These are phyloP conservation scores for Gryllus bimaculatus DNA, from an alignment of 1,140 invertebrate species.

Conservation along the genomic window DNA sequence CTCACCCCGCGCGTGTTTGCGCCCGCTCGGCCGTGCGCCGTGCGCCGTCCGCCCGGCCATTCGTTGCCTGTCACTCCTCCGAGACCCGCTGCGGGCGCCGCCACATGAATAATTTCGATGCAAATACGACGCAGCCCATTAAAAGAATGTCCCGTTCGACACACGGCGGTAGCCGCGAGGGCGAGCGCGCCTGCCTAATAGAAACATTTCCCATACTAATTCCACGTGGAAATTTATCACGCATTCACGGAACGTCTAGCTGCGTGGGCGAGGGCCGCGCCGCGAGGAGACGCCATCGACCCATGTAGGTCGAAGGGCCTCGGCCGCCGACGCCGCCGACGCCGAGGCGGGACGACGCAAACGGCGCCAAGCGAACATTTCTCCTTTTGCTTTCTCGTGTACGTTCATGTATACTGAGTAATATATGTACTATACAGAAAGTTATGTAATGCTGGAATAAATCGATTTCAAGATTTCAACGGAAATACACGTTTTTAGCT, in stretches of 20 bases:
- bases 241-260: background rate
- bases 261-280: background rate
- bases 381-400: no score
- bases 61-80: background rate
- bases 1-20: background rate
- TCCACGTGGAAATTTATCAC: background rate
- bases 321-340: no score
- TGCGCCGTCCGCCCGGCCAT: background rate
- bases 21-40: background rate
- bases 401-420: no score
- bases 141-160: slow-evolving; percentile 3
- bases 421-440: no score
- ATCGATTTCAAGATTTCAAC: no score
- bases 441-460: no score
- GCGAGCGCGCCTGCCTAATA: background rate
- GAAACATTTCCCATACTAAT: slow-evolving; percentile 5
- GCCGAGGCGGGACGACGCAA: no score
- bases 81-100: background rate
- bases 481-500: no score
- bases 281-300: no score
- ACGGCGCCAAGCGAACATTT: no score
- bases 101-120: background rate
- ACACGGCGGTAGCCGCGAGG: background rate
- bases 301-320: no score
- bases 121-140: background rate